Evolutionary conservation across 2,113 vertebrate species (phyloP).

Genomic region (Athene noctua): DNA sequence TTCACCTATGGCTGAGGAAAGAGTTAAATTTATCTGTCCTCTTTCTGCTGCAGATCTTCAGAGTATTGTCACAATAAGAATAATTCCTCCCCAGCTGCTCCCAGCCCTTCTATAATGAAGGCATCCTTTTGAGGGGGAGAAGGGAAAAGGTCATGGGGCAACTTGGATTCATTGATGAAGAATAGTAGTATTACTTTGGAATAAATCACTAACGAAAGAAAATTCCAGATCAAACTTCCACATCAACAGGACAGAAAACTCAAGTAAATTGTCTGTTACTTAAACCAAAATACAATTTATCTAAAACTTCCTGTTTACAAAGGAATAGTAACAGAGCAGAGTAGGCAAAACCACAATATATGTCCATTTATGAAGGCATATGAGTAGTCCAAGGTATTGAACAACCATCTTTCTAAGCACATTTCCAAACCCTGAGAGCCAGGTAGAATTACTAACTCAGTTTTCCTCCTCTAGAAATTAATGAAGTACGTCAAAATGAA

Average conservation of each 20-base stretch:
- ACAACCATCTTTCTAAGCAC: not conserved
- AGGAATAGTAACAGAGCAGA: not conserved
- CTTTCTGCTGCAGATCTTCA: not conserved
- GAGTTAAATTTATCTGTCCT: not conserved
- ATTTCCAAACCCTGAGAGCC: not conserved
- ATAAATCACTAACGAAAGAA: not conserved
- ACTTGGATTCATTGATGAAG: not conserved
- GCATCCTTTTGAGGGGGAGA: not conserved
- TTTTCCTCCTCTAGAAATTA: not conserved
- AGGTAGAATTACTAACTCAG: not conserved
- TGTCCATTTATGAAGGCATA: not conserved
- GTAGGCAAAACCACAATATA: not conserved
- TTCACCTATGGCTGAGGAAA: not conserved
- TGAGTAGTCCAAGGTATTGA: not conserved
- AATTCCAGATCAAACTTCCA: not conserved
- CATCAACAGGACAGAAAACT: not conserved
- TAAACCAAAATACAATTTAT: not conserved
- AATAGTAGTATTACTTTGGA: not conserved
- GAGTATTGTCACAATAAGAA: not conserved
- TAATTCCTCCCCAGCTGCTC: not conserved
- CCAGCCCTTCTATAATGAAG: not conserved
- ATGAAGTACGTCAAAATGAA: not conserved
- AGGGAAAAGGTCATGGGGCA: not conserved
- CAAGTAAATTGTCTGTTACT: not conserved
- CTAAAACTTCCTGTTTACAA: not conserved